Base-by-base conservation (phyloP, 2,888 invertebrate genomes). In the Eremobia ochroleuca region DNA sequence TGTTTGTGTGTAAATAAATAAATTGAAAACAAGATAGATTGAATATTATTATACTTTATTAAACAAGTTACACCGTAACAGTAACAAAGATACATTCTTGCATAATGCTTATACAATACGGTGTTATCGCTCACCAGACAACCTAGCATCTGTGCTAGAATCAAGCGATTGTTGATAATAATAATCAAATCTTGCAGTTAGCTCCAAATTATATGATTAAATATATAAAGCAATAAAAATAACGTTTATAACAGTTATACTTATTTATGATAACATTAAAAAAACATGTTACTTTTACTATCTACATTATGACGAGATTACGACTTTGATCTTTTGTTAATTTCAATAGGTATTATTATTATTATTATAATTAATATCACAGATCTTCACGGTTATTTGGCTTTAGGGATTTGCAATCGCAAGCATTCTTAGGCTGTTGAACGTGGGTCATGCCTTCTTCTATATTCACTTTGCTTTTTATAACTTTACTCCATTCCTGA, bases 401-500 rank as follows among this genome's bases (percentile, higher is more conserved):
- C 73, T 85, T 73, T 73, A 82, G 75, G 4, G 64, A 64, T 79
- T 90, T 77, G 77, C 96, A 96, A 59, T 92, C 89, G 85, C 95
- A 96, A 49, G 90, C 82, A 83, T 93, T 94, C 62, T 88, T 83
- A 37, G 92, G 87, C 83, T 96, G 96, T 34, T 94, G 93, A n/a
- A 96, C 94, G 79, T 91, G 93, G 4, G 93, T 94, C 96, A 96
- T 97, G 34, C 88, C 93, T 75, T 94, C 88, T 61, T 81, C 85
- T 21, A 95, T 88, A 49, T 77, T 87, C 2, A 95, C 90, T 76
- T 93, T 85, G 86, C 97, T 98, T 66, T 93, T 95, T 64, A 98
- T 93, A 85, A 97, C 97, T 91, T 97, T 97, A 91, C 98, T 98
- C 98, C 98, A 98, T 96, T 98, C 98, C 97, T 98, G 86, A 73